phyloP scores from a whole-genome alignment of 2,797 vertebrate species.

The Melopsittacus undulatus region DNA sequence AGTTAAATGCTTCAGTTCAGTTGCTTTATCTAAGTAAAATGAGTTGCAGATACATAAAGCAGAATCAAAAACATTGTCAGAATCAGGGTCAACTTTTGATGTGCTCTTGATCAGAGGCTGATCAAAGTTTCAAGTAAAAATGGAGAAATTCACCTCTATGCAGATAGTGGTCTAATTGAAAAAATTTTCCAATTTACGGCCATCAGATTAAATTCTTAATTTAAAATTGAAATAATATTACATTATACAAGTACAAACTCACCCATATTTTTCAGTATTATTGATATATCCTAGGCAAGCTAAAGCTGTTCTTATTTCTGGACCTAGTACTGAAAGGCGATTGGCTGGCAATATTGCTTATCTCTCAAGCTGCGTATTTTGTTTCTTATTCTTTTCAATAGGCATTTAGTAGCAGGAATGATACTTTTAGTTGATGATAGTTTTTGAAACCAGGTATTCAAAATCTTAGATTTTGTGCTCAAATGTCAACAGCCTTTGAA shows the following conservation, averaged over 20 bases:
- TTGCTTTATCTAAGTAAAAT: not conserved
- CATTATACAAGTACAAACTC: not conserved
- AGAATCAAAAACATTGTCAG: not conserved
- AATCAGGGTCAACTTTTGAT: not conserved
- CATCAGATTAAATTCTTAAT: not conserved
- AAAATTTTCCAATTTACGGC: not conserved
- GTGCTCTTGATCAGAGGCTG: not conserved
- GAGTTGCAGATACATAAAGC: not conserved
- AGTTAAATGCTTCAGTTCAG: not conserved
- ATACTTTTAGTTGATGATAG: not conserved
- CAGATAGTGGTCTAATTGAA: not conserved
- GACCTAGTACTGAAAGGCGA: not conserved
- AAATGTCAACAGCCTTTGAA: constrained; percentile 22
- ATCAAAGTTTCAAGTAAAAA: not conserved
- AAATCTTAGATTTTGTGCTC: constrained; percentile 16
- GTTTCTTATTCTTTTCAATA: not conserved
- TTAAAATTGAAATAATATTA: not conserved
- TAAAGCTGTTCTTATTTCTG: not conserved
- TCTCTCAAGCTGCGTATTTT: not conserved
- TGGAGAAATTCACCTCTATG: not conserved
- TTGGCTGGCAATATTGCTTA: not conserved
- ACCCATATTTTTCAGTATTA: not conserved
- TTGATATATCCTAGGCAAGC: not conserved
- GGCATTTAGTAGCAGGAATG: not conserved
- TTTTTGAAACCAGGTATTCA: constrained; percentile 38